Evolutionary conservation across 2,888 invertebrate genomes (phyloP).

Genomic region (Aproaerema taeniolella): DNA sequence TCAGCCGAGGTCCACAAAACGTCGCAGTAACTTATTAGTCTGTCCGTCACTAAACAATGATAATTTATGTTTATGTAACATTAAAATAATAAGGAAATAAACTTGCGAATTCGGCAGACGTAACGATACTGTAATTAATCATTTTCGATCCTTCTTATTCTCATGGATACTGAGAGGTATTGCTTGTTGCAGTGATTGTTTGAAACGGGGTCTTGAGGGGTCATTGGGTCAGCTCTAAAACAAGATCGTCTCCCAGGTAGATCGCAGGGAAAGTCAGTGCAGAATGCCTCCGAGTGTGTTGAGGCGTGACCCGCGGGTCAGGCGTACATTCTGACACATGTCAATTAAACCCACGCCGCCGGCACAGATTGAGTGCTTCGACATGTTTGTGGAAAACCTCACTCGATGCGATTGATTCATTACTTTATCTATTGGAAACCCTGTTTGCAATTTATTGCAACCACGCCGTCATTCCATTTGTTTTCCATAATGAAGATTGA

Average conservation of each 20-base stretch:
- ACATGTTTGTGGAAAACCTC: conserved; percentile 72
- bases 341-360: conserved; percentile 67
- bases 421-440: conserved; percentile 45
- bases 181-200: conserved; percentile 9
- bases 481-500: conserved; percentile 43
- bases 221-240: conserved; percentile 40
- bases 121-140: background rate
- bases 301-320: conserved; percentile 70
- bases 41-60: too few species aligned
- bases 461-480: conserved; percentile 33
- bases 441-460: conserved; percentile 42
- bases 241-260: conserved; percentile 42
- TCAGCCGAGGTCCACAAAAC: conserved; percentile 8
- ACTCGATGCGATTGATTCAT: conserved; percentile 67
- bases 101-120: background rate
- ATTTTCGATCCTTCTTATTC: background rate
- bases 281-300: conserved; percentile 63
- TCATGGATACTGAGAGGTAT: conserved; percentile 2
- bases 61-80: conserved; percentile 2
- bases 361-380: conserved; percentile 68
- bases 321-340: conserved; percentile 72
- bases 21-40: conserved; percentile 9
- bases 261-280: conserved; percentile 60
- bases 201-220: conserved; percentile 29
- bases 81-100: background rate